Evolutionary conservation across 2,797 vertebrate species (phyloP).

Genomic region (Pachyuromys duprasi): DNA sequence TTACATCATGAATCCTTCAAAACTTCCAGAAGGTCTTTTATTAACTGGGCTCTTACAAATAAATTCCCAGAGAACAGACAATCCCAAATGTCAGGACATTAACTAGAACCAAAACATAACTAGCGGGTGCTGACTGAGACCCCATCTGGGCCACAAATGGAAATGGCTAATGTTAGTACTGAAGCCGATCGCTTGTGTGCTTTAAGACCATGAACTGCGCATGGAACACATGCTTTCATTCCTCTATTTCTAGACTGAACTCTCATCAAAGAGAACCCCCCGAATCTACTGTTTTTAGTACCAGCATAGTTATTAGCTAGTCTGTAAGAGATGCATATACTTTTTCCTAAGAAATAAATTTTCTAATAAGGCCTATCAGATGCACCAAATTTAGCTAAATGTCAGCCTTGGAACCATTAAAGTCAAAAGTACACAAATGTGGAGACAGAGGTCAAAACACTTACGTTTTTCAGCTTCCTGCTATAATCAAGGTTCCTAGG

Average conservation of each 20-base stretch:
- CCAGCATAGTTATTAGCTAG: not conserved
- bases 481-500: conserved; percentile 93
- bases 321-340: not conserved
- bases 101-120: conserved; percentile 29
- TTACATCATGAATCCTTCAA: conserved; percentile 51
- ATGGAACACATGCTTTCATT: conserved; percentile 20
- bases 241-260: conserved; percentile 17
- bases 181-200: not conserved
- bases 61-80: conserved; percentile 51
- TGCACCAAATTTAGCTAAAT: not conserved
- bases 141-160: not conserved
- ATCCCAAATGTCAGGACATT: conserved; percentile 47
- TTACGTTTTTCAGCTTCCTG: conserved; percentile 98
- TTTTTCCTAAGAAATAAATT: conserved; percentile 23
- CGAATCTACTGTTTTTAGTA: conserved; percentile 11
- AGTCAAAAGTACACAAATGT: conserved; percentile 21
- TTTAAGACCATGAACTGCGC: conserved; percentile 25
- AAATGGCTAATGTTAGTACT: not conserved
- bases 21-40: conserved; percentile 64
- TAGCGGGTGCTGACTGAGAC: not conserved
- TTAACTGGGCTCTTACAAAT: conserved; percentile 60
- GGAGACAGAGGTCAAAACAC: conserved; percentile 78
- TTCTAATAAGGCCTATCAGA: not conserved
- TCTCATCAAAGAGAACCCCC: conserved; percentile 7
- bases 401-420: not conserved